phyloP scores from a whole-genome alignment of 2,888 invertebrate species.

The Tenthredo notha region DNA sequence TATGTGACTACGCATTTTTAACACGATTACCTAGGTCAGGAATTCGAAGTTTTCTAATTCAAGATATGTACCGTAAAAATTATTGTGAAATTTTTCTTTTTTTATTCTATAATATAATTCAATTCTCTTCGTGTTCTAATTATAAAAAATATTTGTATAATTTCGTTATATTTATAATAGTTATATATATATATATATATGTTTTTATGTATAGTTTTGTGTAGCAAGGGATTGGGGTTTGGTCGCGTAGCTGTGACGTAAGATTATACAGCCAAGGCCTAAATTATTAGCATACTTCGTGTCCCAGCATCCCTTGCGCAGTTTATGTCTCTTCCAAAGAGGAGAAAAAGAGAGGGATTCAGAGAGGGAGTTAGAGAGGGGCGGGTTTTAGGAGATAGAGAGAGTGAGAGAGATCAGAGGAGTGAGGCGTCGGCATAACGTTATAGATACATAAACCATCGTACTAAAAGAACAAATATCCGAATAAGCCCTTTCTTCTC shows the following conservation, averaged over 20 bases:
- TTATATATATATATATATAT: not conserved
- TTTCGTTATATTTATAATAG: not conserved
- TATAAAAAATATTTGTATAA: not conserved
- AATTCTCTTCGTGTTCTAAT: too few relatives aligned
- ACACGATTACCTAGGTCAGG: conserved; percentile 11
- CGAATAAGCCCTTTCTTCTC: conserved; percentile 58
- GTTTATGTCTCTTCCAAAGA: conserved; percentile 66
- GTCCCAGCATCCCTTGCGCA: conserved; percentile 71
- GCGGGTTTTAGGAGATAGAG: not conserved
- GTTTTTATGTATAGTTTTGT: not conserved
- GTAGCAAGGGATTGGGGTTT: conserved; percentile 5
- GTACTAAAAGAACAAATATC: conserved; percentile 63
- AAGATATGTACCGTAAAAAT: too few relatives aligned
- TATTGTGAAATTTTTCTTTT: too few relatives aligned
- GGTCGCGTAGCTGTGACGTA: conserved; percentile 60
- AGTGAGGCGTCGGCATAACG: conserved; percentile 13
- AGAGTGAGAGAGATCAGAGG: not conserved
- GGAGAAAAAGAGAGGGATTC: not conserved
- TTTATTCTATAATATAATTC: too few relatives aligned
- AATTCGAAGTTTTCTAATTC: not conserved
- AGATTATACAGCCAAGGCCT: conserved; percentile 59
- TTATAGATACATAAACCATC: conserved; percentile 29
- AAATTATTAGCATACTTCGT: conserved; percentile 72
- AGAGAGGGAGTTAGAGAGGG: conserved; percentile 1
- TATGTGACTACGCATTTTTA: conserved; percentile 27